A percentile compares a stretch with the other conserved stretches of the same genome.
These are phyloP conservation scores for Mungos mungo DNA, from an alignment of 2,113 vertebrate genomes.

Conservation along the genomic window DNA sequence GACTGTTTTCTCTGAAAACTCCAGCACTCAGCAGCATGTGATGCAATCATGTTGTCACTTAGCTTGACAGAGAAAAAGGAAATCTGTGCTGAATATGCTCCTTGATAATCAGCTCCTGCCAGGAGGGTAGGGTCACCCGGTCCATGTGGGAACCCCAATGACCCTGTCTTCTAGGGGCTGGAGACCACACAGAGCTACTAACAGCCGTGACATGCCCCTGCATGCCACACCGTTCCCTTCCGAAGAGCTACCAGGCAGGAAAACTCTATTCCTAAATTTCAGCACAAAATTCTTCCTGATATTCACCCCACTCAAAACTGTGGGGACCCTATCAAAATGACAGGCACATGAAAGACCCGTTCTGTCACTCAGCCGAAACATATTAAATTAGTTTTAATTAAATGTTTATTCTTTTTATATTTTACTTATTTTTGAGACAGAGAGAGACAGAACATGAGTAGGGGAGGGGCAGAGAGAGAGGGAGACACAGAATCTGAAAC, in stretches of 20 bases:
- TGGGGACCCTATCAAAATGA: background rate
- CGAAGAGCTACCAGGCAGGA: background rate
- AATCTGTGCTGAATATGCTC: background rate
- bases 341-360: background rate
- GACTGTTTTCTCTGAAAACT: background rate
- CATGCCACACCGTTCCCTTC: background rate
- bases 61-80: background rate
- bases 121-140: background rate
- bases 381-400: background rate
- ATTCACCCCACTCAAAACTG: background rate
- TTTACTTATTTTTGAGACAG: too few species aligned
- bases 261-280: background rate
- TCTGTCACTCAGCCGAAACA: background rate
- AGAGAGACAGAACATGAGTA: too few species aligned
- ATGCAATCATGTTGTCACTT: background rate
- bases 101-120: background rate
- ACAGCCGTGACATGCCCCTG: accelerated
- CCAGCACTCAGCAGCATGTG: background rate
- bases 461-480: too few species aligned
- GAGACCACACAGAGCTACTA: accelerated
- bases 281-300: background rate
- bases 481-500: too few species aligned
- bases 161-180: accelerated
- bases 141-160: background rate
- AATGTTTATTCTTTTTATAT: background rate